Conservation (phyloP, 2,888 invertebrate genomes). For the Drosophila cognata region DNA sequence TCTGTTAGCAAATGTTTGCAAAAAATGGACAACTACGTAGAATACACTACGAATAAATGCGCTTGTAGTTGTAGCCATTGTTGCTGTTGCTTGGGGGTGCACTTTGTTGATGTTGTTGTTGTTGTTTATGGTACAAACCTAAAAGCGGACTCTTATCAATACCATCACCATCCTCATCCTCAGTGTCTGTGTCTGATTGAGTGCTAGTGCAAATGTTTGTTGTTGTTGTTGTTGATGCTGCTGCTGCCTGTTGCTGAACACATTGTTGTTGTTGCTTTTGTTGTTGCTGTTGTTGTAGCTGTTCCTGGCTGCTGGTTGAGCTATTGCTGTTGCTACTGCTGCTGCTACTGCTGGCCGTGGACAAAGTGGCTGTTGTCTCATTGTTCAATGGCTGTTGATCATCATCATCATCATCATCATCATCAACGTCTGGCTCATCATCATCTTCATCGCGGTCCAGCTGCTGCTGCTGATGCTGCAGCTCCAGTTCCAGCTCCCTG, state of each 20-base stretch:
- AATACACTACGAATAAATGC: slow-evolving; percentile 21
- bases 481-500: slow-evolving; percentile 61
- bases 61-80: slow-evolving; percentile 17
- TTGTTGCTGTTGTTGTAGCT: slow-evolving; percentile 23
- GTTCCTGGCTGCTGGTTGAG: slow-evolving; percentile 32
- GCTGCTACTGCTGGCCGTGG: slow-evolving; percentile 56
- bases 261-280: slow-evolving; percentile 10
- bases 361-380: slow-evolving; percentile 68
- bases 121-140: slow-evolving; percentile 83
- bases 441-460: slow-evolving; percentile 31
- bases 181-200: slow-evolving; percentile 71
- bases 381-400: slow-evolving; percentile 82
- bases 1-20: slow-evolving; percentile 16
- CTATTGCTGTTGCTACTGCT: slow-evolving; percentile 24
- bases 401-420: slow-evolving; percentile 56
- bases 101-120: slow-evolving; percentile 40
- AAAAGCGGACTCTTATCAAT: slow-evolving; percentile 85
- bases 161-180: slow-evolving; percentile 78
- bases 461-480: slow-evolving; percentile 38
- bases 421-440: slow-evolving; percentile 63
- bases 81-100: slow-evolving; percentile 27
- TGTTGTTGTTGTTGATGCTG: slow-evolving; percentile 59
- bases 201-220: slow-evolving; percentile 64
- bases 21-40: slow-evolving; percentile 4
- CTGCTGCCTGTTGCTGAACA: slow-evolving; percentile 16